phyloP scores from a whole-genome alignment of 2,797 vertebrate species.

The Pseudochromis fuscus region DNA sequence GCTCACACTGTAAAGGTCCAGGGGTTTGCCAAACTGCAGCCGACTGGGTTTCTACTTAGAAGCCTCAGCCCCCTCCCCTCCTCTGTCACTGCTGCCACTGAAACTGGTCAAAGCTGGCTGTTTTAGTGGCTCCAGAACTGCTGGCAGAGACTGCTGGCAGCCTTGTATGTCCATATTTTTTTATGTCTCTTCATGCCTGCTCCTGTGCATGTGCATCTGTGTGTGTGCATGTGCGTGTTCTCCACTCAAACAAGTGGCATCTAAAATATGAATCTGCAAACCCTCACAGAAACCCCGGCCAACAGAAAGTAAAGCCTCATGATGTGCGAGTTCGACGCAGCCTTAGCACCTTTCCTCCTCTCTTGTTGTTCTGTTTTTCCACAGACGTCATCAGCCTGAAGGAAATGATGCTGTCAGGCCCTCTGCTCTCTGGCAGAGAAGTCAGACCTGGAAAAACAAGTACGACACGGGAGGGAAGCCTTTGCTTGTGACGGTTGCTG shows the following conservation, averaged over 20 bases:
- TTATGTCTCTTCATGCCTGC: conserved; percentile 41
- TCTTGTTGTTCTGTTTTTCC: conserved; percentile 68
- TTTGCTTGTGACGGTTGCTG: conserved; percentile 30
- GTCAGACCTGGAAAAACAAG: conserved; percentile 70
- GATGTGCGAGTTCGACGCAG: conserved; percentile 63
- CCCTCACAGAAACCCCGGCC: conserved; percentile 34
- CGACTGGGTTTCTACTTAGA: conserved; percentile 76
- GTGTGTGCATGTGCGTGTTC: conserved; percentile 22
- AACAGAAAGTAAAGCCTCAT: conserved; percentile 53
- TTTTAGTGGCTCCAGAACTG: conserved; percentile 66
- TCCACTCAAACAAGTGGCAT: conserved; percentile 56
- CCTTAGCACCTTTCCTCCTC: conserved; percentile 50
- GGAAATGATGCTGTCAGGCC: conserved; percentile 76
- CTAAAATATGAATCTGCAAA: conserved; percentile 39
- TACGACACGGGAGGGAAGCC: conserved; percentile 50
- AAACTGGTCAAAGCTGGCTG: conserved; percentile 69
- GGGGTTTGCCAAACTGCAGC: conserved; percentile 73
- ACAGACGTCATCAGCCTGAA: conserved; percentile 73
- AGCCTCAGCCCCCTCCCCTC: conserved; percentile 46
- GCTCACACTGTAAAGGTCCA: conserved; percentile 60
- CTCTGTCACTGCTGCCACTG: conserved; percentile 61
- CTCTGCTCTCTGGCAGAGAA: conserved; percentile 68
- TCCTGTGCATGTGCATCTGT: conserved; percentile 18
- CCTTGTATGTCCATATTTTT: conserved; percentile 48
- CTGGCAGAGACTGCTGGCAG: conserved; percentile 76